A percentile compares a stretch with the other conserved stretches of the same genome.
Evolutionary conservation across 1,140 invertebrate species (phyloP).

Genomic region (Drosophila sp.): DNA sequence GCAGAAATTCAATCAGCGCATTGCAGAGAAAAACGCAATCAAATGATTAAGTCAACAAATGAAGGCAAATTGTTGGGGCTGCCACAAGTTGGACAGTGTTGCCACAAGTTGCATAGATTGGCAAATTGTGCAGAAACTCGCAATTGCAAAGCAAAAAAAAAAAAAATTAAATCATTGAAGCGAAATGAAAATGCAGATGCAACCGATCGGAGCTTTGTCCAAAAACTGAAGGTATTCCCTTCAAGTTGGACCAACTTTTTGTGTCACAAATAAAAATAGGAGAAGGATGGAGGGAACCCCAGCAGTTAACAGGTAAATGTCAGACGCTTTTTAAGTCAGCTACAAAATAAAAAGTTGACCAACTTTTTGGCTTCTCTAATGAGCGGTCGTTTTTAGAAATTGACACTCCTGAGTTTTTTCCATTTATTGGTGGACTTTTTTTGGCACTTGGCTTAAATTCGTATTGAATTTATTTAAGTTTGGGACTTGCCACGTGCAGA

Average conservation of each 20-base stretch:
- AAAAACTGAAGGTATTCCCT: conserved; percentile 9
- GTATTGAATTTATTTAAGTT: conserved; percentile 67
- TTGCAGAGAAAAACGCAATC: conserved; percentile 80
- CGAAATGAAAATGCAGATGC: conserved; percentile 13
- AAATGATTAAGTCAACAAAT: conserved; percentile 83
- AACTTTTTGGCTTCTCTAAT: conserved; percentile 60
- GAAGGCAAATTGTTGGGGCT: conserved; percentile 75
- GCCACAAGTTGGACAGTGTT: conserved; percentile 4
- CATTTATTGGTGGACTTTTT: conserved; percentile 27
- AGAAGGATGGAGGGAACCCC: neutral
- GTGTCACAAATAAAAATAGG: neutral
- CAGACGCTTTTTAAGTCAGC: conserved; percentile 36
- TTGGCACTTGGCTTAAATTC: conserved; percentile 35
- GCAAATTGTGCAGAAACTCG: conserved; percentile 16
- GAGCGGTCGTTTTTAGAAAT: conserved; percentile 51
- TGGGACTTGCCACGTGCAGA: conserved; percentile 54
- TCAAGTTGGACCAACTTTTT: conserved; percentile 27
- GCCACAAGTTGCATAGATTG: conserved; percentile 26
- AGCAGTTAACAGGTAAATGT: neutral
- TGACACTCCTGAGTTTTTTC: neutral
- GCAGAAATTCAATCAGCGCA: conserved; percentile 74
- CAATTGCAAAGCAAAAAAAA: conserved; percentile 23
- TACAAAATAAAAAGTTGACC: conserved; percentile 10
- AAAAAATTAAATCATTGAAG: conserved; percentile 38
- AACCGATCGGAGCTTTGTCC: conserved; percentile 18